Evolutionary conservation across 2,113 vertebrate species (phyloP).

Genomic region (Illadopsis cleaveri): DNA sequence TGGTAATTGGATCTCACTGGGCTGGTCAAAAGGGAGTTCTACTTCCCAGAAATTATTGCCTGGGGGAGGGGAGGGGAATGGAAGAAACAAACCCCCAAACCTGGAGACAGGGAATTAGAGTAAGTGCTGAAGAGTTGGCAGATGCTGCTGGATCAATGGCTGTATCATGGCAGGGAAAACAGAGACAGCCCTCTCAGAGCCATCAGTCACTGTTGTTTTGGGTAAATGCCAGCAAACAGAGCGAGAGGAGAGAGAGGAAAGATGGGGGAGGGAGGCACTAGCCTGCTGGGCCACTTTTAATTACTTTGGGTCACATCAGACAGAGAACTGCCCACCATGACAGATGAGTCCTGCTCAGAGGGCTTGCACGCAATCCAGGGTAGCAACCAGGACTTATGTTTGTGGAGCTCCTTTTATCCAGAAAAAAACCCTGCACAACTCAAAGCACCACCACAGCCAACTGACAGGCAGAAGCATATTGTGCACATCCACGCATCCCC

Average conservation of each 20-base stretch:
- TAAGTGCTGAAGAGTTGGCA: neutral
- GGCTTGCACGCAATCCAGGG: neutral
- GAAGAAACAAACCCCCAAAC: neutral
- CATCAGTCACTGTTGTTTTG: neutral
- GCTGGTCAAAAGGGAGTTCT: neutral
- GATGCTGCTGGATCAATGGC: slow-evolving; percentile 26
- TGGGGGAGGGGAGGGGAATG: neutral
- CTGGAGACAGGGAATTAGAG: neutral
- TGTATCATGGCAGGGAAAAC: neutral
- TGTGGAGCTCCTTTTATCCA: neutral
- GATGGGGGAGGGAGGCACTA: neutral
- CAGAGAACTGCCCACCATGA: neutral
- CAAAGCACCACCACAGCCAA: neutral
- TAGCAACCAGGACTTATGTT: neutral
- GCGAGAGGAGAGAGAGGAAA: neutral
- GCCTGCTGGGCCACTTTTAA: neutral
- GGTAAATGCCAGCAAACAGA: neutral
- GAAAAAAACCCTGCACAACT: neutral
- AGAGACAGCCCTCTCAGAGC: neutral
- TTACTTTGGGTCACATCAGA: slow-evolving; percentile 17
- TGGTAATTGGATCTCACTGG: neutral
- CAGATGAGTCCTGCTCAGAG: neutral
- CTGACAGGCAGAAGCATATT: neutral
- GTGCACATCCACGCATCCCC: neutral
- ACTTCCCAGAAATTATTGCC: neutral